Percentiles rank a stretch among this genome's conserved stretches.
These are phyloP conservation scores for Mormyrus lacerda DNA, from an alignment of 2,113 vertebrate genomes.

Conservation along the genomic window DNA sequence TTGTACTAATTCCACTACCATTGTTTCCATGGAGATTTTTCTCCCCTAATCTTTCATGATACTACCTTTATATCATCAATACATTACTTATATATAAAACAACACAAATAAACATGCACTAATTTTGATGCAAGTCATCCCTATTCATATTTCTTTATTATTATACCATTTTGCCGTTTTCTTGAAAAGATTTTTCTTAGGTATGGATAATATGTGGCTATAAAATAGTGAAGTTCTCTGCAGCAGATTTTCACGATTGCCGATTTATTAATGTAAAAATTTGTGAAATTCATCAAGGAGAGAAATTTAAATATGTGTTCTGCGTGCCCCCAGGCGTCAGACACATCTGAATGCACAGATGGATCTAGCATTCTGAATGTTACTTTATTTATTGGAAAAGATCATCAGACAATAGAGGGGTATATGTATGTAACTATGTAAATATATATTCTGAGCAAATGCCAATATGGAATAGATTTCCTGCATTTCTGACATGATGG, in stretches of 20 bases:
- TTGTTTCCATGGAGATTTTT: neutral
- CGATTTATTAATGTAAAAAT: conserved; percentile 18
- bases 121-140: neutral
- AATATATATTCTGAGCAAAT: neutral
- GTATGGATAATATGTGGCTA: conserved; percentile 22
- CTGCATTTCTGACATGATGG: neutral
- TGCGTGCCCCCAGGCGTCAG: conserved; percentile 6
- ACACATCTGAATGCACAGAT: conserved; percentile 52
- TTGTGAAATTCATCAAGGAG: conserved; percentile 13
- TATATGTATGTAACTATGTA: neutral
- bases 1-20: neutral
- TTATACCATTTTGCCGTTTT: neutral
- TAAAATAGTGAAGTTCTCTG: conserved; percentile 9
- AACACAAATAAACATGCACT: neutral
- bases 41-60: neutral
- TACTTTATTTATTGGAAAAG: conserved; percentile 34
- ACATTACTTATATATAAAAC: neutral
- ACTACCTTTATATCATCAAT: neutral
- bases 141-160: neutral
- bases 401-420: neutral
- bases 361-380: conserved; percentile 48
- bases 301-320: conserved; percentile 6
- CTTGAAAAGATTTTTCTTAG: neutral
- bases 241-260: neutral
- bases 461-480: neutral